Evolutionary conservation across 1,140 invertebrate species (phyloP).

Genomic region (Campoletis sonorensis): DNA sequence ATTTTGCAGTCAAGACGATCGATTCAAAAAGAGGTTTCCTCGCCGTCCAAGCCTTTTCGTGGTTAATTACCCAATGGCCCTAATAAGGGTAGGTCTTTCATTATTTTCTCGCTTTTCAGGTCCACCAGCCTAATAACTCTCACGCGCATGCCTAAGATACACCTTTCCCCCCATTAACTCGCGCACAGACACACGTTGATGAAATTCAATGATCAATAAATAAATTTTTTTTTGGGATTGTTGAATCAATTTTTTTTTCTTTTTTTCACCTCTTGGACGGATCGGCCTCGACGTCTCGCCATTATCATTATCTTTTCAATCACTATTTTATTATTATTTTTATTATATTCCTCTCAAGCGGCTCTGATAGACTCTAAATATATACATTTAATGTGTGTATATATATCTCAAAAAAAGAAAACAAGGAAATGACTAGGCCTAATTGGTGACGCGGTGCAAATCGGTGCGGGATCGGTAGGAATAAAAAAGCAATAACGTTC

Average conservation of each 20-base stretch:
- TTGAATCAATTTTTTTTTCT: background rate
- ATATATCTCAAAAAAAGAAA: constrained; percentile 69
- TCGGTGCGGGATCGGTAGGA: background rate
- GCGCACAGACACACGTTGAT: constrained; percentile 9
- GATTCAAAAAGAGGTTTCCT: constrained; percentile 8
- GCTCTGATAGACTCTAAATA: constrained; percentile 44
- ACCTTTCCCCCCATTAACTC: background rate
- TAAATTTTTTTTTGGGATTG: constrained; percentile 26
- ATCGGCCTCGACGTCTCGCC: constrained; percentile 34
- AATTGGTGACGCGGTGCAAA: constrained; percentile 69
- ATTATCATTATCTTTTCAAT: constrained; percentile 49
- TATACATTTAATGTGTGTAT: constrained; percentile 58
- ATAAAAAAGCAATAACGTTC: background rate
- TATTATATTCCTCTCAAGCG: constrained; percentile 45
- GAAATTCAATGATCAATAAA: constrained; percentile 34
- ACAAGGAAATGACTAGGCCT: constrained; percentile 75
- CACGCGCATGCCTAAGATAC: background rate
- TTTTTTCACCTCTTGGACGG: constrained; percentile 22
- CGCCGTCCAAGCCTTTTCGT: background rate
- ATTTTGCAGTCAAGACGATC: constrained; percentile 2
- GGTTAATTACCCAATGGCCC: constrained; percentile 17
- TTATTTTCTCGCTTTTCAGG: background rate
- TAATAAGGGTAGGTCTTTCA: background rate
- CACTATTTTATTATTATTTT: constrained; percentile 60
- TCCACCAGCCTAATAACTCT: background rate